Percentiles rank a stretch among this genome's conserved stretches.
Evolutionary conservation across 2,113 vertebrate species (phyloP).

Genomic region (Hippoglossus stenolepis): DNA sequence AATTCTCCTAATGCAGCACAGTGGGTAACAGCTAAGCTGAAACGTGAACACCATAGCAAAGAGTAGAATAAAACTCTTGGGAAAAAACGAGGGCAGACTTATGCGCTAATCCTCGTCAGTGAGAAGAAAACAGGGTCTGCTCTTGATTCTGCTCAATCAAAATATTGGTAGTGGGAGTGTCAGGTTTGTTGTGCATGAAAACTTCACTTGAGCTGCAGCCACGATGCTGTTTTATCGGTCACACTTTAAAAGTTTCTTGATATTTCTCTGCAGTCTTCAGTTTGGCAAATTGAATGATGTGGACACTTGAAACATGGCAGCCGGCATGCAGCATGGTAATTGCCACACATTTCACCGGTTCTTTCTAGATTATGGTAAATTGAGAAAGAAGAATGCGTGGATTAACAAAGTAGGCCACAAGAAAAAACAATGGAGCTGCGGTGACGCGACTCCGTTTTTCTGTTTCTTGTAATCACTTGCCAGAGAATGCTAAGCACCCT

Average conservation of each 20-base stretch:
- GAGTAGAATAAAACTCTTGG: conserved; percentile 19
- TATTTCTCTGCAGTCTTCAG: not conserved
- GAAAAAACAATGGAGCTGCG: conserved; percentile 61
- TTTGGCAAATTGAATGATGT: not conserved
- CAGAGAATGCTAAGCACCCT: conserved; percentile 54
- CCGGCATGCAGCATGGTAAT: conserved; percentile 7
- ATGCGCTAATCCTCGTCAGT: conserved; percentile 27
- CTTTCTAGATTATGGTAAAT: conserved; percentile 31
- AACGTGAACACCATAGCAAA: conserved; percentile 56
- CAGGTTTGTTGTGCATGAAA: conserved; percentile 33
- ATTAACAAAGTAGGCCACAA: conserved; percentile 75
- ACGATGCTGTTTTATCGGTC: too few species aligned
- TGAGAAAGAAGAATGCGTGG: conserved; percentile 51
- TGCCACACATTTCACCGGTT: conserved; percentile 17
- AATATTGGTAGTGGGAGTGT: not conserved
- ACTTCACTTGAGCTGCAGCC: not conserved
- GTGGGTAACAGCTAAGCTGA: conserved; percentile 46
- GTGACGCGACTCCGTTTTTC: conserved; percentile 33
- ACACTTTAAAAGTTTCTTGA: too few species aligned
- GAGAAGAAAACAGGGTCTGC: conserved; percentile 1
- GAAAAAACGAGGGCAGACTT: conserved; percentile 31
- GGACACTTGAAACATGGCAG: conserved; percentile 1
- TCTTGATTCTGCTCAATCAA: conserved; percentile 46
- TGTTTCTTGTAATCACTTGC: conserved; percentile 69
- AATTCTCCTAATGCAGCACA: conserved; percentile 55